Evolutionary conservation across 2,888 invertebrate genomes (phyloP).

Genomic region (Pecten maximus): DNA sequence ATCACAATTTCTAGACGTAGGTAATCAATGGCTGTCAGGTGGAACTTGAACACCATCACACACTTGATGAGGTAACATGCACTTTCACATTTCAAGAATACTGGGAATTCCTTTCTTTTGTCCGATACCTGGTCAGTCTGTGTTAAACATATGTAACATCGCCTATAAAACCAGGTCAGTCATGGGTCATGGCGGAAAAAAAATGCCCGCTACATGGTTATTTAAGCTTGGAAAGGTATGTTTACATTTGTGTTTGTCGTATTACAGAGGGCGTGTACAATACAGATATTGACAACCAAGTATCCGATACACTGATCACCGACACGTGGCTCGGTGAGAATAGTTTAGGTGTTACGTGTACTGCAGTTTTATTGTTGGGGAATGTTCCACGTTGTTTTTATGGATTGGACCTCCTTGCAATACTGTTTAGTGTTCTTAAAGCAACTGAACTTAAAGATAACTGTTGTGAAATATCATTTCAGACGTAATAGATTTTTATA

Average conservation of each 20-base stretch:
- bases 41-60: too few species aligned
- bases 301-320: neutral
- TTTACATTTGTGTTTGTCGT: neutral
- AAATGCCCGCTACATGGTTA: neutral
- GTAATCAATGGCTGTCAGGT: too few species aligned
- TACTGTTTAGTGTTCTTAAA: neutral
- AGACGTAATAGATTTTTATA: too few species aligned
- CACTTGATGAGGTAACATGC: neutral
- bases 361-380: neutral
- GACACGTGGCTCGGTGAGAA: neutral
- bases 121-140: neutral
- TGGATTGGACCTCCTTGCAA: neutral
- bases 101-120: neutral
- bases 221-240: neutral
- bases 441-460: too few species aligned
- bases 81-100: neutral
- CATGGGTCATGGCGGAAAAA: neutral
- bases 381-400: neutral
- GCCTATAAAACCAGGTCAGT: neutral
- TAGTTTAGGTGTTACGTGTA: too few species aligned
- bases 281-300: neutral
- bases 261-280: neutral
- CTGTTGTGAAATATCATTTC: too few species aligned
- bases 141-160: neutral
- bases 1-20: too few species aligned